Conservation (phyloP, 2,797 vertebrate genomes). For the Anniella stebbinsi region DNA sequence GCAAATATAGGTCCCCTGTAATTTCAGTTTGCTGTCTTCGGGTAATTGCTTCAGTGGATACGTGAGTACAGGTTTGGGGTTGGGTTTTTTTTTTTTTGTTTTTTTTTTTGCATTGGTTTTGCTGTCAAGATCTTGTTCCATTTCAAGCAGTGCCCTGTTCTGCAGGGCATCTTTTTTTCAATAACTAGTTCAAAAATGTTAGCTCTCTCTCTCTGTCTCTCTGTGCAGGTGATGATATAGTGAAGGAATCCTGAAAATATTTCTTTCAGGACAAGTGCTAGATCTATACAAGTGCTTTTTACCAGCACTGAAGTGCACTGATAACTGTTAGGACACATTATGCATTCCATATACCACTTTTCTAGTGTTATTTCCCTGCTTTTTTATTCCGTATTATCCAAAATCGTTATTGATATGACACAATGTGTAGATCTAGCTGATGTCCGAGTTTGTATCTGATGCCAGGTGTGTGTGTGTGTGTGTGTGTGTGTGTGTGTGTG, state of each 20-base stretch:
- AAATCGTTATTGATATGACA: too few species aligned
- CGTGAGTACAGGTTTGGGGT: not conserved
- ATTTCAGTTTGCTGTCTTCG: constrained; percentile 20
- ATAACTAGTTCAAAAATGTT: constrained; percentile 13
- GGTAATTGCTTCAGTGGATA: constrained; percentile 16
- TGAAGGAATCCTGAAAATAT: not conserved
- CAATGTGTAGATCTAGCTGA: not conserved
- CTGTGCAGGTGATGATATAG: not conserved
- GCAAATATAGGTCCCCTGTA: constrained; percentile 14
- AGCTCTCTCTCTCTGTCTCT: not conserved
- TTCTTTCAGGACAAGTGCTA: not conserved
- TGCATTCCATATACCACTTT: too few species aligned
- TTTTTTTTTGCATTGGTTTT: constrained; percentile 7
- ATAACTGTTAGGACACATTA: too few species aligned
- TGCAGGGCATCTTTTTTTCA: not conserved
- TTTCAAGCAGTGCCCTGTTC: constrained; percentile 5
- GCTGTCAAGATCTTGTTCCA: constrained; percentile 12
- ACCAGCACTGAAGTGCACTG: too few species aligned
- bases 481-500: not conserved
- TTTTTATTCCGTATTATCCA: too few species aligned
- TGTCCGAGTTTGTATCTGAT: too few species aligned
- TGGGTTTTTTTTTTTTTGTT: too few species aligned
- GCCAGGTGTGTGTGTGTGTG: not conserved
- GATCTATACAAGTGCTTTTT: too few species aligned
- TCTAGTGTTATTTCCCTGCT: too few species aligned